A percentile compares a stretch with the other conserved stretches of the same genome.
Conservation (phyloP, 2,797 vertebrate species). For the Carapus acus region DNA sequence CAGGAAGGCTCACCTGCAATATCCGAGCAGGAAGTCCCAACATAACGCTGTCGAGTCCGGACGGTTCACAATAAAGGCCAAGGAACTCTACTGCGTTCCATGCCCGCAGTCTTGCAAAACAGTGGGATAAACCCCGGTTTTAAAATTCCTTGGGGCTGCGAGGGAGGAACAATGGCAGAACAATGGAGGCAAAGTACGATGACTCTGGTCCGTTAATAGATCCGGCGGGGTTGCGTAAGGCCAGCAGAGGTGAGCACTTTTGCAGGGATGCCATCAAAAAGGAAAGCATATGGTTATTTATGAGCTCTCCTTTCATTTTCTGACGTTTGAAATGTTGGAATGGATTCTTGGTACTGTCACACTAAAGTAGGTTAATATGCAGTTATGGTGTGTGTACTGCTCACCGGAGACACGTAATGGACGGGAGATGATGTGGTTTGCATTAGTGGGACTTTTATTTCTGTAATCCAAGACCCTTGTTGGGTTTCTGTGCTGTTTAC, state of each 20-base stretch:
- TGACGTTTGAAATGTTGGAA: neutral
- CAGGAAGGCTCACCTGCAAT: neutral
- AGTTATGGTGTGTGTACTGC: neutral
- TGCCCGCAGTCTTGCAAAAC: constrained; percentile 10
- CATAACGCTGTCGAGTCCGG: neutral
- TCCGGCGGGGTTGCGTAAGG: constrained; percentile 3
- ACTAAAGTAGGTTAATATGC: neutral
- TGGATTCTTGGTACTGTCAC: constrained; percentile 2
- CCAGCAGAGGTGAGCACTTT: neutral
- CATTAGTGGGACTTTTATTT: neutral
- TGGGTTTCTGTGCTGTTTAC: neutral
- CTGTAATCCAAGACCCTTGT: neutral
- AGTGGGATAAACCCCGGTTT: constrained; percentile 28
- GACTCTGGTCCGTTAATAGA: constrained; percentile 37
- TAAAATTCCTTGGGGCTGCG: constrained; percentile 31
- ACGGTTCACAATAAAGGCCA: neutral
- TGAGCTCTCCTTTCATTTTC: no score
- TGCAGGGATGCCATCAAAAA: no score
- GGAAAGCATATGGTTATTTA: no score
- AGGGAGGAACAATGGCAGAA: constrained; percentile 31
- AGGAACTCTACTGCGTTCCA: neutral
- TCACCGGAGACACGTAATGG: neutral
- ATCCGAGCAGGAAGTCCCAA: neutral
- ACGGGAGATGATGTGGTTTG: neutral
- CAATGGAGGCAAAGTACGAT: constrained; percentile 24